Evolutionary conservation across 1,140 invertebrate genomes (phyloP), one percentile per base, ranked within the genome.

Genomic region (Hylaeus volcanicus): DNA sequence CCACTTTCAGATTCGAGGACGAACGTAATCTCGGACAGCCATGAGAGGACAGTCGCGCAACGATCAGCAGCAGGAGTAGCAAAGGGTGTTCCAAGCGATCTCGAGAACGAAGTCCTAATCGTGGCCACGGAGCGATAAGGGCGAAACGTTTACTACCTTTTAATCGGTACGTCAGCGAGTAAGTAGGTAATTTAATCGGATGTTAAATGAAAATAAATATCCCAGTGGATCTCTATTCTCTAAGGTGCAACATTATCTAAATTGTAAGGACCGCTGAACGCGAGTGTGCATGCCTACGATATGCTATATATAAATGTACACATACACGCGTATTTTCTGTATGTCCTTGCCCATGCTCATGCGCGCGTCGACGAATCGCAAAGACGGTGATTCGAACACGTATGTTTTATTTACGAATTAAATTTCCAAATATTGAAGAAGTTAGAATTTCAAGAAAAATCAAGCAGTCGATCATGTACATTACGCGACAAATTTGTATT

Each of bases 171-270:
- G 74, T 74, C 81, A 73, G 71, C 65, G 83, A 88, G 75, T 85
- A 83, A 89, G 86, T 91, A 91, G 89, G 74, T 91, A 89, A 90
- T 89, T 88, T 90, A 89, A 90, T 90, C 89, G 75, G 79, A 79
- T 84, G 85, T 81, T 86, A 85, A 87, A 85, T 68, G 53, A 85
- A 85, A 87, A 84, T 75, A 87, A 64, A 81, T 90, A 89, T 88
- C 76, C 84, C 87, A 86, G 78, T 90, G 86, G 89, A 89, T 88
- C 89, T 91, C 84, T 90, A 89, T 85, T 90, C 86, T 85, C 84
- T 89, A 90, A 89, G 88, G 88, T 92, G 89, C 89, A 90, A 89
- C 81, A 90, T 90, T 91, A 87, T 86, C 61, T 86, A 86, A 87
- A 86, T 86, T 75, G 60, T 79, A 81, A 86, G 74, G 70, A n/a